A percentile compares a stretch with the other conserved stretches of the same genome.
Evolutionary conservation across 2,888 invertebrate species (phyloP).

Genomic region (Sphaerophoria taeniata): DNA sequence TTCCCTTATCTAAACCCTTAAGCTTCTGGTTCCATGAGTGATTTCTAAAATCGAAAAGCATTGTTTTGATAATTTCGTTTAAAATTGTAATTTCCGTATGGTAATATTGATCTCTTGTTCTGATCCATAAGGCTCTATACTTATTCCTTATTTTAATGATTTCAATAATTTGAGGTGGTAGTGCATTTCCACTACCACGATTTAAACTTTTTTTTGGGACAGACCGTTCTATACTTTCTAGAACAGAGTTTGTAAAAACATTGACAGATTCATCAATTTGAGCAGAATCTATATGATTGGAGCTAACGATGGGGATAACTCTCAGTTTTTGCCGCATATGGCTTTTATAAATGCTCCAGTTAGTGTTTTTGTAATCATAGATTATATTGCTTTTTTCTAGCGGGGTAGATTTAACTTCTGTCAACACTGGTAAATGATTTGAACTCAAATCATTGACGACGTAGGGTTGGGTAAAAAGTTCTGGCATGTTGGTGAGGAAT

Average conservation of each 20-base stretch:
- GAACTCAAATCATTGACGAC: constrained; percentile 3
- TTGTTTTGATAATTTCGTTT: neutral
- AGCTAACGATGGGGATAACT: neutral
- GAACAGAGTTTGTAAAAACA: neutral
- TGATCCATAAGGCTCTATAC: neutral
- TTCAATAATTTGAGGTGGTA: neutral
- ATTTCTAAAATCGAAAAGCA: neutral
- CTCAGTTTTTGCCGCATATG: neutral
- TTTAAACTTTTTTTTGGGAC: neutral
- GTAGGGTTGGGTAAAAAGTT: neutral
- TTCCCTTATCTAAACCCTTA: neutral
- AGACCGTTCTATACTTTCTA: neutral
- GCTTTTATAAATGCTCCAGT: neutral
- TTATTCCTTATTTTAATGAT: constrained; percentile 2
- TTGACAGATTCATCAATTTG: neutral
- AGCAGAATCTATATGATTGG: neutral
- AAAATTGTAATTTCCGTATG: neutral
- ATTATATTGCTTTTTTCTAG: neutral
- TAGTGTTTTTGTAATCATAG: neutral
- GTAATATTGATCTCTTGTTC: constrained; percentile 9
- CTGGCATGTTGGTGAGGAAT: neutral
- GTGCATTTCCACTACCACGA: neutral
- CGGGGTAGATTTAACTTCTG: neutral
- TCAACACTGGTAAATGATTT: neutral
- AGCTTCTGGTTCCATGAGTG: neutral